Percentiles rank a stretch among this genome's conserved stretches.
Evolutionary conservation across 2,888 invertebrate species (phyloP).

Genomic region (Ectemnius cavifrons): DNA sequence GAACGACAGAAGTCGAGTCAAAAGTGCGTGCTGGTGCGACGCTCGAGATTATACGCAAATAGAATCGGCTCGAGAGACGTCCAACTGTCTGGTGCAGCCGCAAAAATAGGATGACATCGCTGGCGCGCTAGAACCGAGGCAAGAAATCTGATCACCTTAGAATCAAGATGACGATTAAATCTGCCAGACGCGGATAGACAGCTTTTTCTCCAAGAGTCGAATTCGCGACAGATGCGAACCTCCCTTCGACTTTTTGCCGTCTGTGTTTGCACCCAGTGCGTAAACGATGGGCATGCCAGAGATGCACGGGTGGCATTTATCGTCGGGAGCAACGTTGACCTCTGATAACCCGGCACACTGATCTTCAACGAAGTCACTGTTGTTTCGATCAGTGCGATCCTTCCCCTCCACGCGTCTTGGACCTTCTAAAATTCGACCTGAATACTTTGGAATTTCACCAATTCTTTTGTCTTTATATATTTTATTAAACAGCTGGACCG

Average conservation of each 20-base stretch:
- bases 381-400: no score
- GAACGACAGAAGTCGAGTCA: no score
- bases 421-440: no score
- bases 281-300: slow-evolving; percentile 54
- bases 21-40: not conserved
- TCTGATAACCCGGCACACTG: slow-evolving; percentile 32
- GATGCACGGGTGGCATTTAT: slow-evolving; percentile 63
- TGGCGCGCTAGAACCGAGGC: not conserved
- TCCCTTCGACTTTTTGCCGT: slow-evolving; percentile 57
- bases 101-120: slow-evolving; percentile 72
- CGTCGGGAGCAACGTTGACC: slow-evolving; percentile 27
- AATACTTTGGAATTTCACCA: no score
- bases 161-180: not conserved
- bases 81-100: slow-evolving; percentile 74
- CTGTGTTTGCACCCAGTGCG: slow-evolving; percentile 64
- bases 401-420: no score
- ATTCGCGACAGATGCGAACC: slow-evolving; percentile 48
- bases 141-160: not conserved
- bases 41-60: slow-evolving; percentile 59
- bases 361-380: slow-evolving; percentile 17
- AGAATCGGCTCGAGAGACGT: slow-evolving; percentile 67
- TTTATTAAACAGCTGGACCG: no score
- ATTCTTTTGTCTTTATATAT: no score
- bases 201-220: slow-evolving; percentile 38
- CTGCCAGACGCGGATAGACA: not conserved